Base-by-base conservation (phyloP, 1,140 invertebrate species). In the Eufriesea mexicana region DNA sequence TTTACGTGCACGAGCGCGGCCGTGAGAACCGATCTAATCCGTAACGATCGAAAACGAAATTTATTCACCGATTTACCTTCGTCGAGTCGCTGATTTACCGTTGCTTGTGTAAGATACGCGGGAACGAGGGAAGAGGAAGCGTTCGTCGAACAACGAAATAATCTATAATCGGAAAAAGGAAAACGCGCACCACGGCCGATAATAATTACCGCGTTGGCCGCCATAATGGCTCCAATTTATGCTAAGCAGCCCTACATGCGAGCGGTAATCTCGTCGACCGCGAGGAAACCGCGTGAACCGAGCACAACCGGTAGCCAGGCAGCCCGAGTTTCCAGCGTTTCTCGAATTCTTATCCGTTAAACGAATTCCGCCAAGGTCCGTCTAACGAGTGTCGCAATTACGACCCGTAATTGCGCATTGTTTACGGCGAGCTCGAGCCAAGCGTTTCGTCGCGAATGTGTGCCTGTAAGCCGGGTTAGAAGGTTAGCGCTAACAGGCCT, bases 191-290 rank as follows among this genome's bases (percentile, higher is more conserved):
- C 0, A 5, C 55, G 45, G 6, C 0, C 18, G 76, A 61, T 54
- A 79, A 72, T 73, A 42, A 62, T 54, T 45, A 7, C 23, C 51
- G 47, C 35, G 55, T 80, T 49, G 54, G 49, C 25, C 23, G 59
- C 35, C 28, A 14, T 72, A 83, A 83, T 64, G 51, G 54, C 8
- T 68, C 47, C 70, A 83, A 83, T 83, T 85, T 79, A 79, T 54
- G 54, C 20, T 10, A 77, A 82, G 42, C 4, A 68, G 23, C 64
- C 55, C 57, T 82, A 75, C 75, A 79, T 12, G 74, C 9, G 74
- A 16, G 54, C 45, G 64, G 5, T 75, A 64, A 64, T 81, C 76
- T 78, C 71, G 61, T 64, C 84, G 84, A 86, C 86, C 75, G 80
- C 85, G 81, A 86, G 75, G 54, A 76, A 76, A 28, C 59, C 57